Evolutionary conservation across 2,888 invertebrate species (phyloP).

Genomic region (Nomada lathburiana): DNA sequence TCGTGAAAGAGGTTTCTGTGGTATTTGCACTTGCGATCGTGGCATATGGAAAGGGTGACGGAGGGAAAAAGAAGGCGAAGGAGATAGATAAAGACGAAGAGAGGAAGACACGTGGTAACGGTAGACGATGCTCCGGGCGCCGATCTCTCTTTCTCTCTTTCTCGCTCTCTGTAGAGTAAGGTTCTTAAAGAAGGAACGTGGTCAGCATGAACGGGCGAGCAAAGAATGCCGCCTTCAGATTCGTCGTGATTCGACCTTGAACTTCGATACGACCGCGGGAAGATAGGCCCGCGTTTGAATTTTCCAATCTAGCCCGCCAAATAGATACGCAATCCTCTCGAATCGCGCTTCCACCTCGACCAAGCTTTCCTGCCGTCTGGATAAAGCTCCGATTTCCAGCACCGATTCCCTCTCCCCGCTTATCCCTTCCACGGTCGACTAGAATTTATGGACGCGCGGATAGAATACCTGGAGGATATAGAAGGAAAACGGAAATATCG

Average conservation of each 20-base stretch:
- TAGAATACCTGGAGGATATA: conserved; percentile 31
- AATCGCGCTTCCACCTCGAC: no score
- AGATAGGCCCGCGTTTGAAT: not conserved
- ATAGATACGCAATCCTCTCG: no score
- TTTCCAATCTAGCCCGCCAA: not conserved
- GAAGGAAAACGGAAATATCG: conserved; percentile 48
- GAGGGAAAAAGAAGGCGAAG: not conserved
- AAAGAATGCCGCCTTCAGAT: conserved; percentile 65
- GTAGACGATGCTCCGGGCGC: conserved; percentile 76
- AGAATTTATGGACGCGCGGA: conserved; percentile 56
- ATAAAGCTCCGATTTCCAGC: conserved; percentile 5
- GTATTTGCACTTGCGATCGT: conserved; percentile 66
- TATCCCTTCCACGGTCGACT: conserved; percentile 19
- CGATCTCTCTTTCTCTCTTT: conserved; percentile 64
- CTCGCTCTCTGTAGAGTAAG: conserved; percentile 51
- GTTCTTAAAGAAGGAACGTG: conserved; percentile 60
- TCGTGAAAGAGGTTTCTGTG: conserved; percentile 51
- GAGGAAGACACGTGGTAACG: conserved; percentile 73
- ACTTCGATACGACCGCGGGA: not conserved
- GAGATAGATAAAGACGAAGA: not conserved
- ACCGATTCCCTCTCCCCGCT: not conserved
- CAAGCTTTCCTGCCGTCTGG: not conserved
- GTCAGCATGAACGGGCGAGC: conserved; percentile 46
- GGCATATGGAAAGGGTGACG: conserved; percentile 38
- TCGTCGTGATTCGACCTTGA: conserved; percentile 66